phyloP scores from a whole-genome alignment of 1,140 invertebrate genomes.

The Penaeus japonicus region DNA sequence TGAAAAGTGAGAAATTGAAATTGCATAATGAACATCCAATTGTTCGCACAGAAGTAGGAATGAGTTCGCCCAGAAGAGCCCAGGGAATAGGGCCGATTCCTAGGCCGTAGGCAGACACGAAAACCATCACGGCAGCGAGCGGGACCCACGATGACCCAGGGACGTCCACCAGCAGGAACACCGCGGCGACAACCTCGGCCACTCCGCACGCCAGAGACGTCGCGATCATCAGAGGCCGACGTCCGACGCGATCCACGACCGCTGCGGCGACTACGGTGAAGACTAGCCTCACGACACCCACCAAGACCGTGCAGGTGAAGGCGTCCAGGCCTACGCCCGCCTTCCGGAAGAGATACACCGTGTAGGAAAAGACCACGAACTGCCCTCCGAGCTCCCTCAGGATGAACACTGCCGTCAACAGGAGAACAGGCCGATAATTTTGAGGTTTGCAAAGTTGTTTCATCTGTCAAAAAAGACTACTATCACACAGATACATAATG shows the following conservation, averaged over 20 bases:
- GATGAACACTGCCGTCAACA: background rate
- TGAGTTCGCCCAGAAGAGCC: background rate
- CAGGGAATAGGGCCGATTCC: background rate
- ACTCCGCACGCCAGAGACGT: background rate
- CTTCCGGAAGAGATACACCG: slow-evolving; percentile 28
- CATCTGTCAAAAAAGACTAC: background rate
- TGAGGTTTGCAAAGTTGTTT: background rate
- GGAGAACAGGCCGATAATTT: background rate
- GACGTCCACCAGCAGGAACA: background rate
- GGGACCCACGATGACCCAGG: background rate
- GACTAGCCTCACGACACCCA: background rate
- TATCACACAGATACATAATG: too few relatives aligned
- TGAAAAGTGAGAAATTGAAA: background rate
- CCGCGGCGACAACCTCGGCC: background rate
- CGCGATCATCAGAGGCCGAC: background rate
- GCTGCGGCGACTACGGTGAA: background rate
- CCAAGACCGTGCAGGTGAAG: background rate
- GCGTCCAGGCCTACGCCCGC: background rate
- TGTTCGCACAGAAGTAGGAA: background rate
- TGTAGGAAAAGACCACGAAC: slow-evolving; percentile 38
- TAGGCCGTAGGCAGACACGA: background rate
- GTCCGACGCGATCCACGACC: background rate
- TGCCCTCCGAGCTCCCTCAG: slow-evolving; percentile 37
- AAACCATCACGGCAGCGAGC: background rate
- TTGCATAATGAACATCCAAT: background rate